phyloP scores from a whole-genome alignment of 2,888 invertebrate species.

The Scaeva pyrastri region DNA sequence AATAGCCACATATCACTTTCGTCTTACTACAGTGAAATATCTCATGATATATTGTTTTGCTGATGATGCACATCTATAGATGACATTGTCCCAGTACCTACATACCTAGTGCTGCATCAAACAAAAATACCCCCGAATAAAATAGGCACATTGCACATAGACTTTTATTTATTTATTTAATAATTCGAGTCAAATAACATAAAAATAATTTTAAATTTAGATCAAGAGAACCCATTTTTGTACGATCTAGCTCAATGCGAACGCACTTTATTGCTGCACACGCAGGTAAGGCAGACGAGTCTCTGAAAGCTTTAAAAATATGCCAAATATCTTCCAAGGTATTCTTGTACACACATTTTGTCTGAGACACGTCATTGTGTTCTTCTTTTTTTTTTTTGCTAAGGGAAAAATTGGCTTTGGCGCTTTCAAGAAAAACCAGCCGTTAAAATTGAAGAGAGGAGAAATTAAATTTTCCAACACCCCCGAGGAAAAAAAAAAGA shows the following conservation, averaged over 20 bases:
- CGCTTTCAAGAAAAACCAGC: constrained; percentile 15
- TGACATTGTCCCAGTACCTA: constrained; percentile 72
- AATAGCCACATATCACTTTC: constrained; percentile 9
- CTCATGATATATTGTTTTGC: constrained; percentile 6
- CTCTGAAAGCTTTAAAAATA: constrained; percentile 29
- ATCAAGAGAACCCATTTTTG: constrained; percentile 48
- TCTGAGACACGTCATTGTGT: constrained; percentile 37
- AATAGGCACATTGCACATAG: constrained; percentile 7
- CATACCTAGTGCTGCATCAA: constrained; percentile 31
- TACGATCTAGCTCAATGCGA: constrained; percentile 65
- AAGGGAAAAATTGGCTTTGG: constrained; percentile 10
- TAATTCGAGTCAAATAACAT: constrained; percentile 40
- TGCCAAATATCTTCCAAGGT: constrained; percentile 36
- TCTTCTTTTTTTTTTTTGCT: constrained; percentile 24
- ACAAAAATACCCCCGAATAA: constrained; percentile 33
- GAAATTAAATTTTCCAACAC: constrained; percentile 23
- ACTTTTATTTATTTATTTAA: constrained; percentile 26
- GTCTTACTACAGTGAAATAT: not conserved
- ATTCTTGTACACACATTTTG: constrained; percentile 34
- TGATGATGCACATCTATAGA: constrained; percentile 30
- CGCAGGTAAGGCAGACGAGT: constrained; percentile 53
- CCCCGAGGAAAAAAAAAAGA: constrained; percentile 32
- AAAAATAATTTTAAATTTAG: constrained; percentile 56
- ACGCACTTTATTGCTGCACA: constrained; percentile 65
- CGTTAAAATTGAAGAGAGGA: constrained; percentile 2